These are phyloP conservation scores for Champsocephalus esox DNA, from an alignment of 2,797 vertebrate species.

Conservation along the genomic window DNA sequence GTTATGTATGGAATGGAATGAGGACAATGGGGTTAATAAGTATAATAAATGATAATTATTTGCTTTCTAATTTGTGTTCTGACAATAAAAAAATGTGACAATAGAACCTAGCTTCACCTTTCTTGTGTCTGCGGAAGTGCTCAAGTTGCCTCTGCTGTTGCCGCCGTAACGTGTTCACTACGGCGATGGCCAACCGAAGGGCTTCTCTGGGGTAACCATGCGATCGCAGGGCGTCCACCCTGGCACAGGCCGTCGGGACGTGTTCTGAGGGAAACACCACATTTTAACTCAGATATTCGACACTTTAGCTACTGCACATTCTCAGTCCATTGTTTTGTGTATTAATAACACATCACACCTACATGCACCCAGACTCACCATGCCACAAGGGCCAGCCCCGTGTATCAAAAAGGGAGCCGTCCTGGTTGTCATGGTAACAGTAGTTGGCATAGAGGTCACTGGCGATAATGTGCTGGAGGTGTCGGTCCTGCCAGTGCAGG, in stretches of 20 bases:
- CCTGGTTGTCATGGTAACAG: conserved; percentile 97
- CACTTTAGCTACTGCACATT: background rate
- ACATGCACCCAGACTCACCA: conserved; percentile 85
- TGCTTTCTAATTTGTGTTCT: background rate
- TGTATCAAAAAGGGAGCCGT: conserved; percentile 95
- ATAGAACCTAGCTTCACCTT: conserved; percentile 83
- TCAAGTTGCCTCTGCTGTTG: conserved; percentile 98
- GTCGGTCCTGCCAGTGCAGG: conserved; percentile 98
- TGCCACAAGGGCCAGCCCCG: conserved; percentile 98
- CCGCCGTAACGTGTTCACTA: conserved; percentile 95
- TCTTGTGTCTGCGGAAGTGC: conserved; percentile 94
- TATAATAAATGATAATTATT: background rate
- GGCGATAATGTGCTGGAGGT: conserved; percentile 98
- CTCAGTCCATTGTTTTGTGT: background rate
- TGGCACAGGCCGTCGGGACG: conserved; percentile 95
- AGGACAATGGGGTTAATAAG: background rate
- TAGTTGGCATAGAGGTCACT: conserved; percentile 97
- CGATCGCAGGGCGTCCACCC: conserved; percentile 95
- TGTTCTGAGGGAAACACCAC: conserved; percentile 84
- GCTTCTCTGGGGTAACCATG: conserved; percentile 98
- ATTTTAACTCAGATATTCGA: background rate
- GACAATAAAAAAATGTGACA: background rate
- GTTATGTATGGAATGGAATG: background rate
- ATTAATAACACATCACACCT: conserved; percentile 11
- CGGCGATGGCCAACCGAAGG: conserved; percentile 94